phyloP scores from a whole-genome alignment of 37 sponge, comb jelly and placozoan genomes.

The Amphimedon queenslandica region DNA sequence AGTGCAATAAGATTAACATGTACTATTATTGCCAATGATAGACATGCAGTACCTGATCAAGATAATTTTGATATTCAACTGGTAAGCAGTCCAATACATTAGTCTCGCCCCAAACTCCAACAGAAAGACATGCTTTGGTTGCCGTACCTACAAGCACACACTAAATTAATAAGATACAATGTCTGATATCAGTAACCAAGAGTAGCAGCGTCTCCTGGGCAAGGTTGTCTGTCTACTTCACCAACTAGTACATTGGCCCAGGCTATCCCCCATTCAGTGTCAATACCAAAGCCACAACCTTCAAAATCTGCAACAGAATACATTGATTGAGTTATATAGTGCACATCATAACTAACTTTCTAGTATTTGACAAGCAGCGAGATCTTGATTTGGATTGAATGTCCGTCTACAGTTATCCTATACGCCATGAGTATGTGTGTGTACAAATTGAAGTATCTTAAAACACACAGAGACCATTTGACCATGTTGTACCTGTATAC shows the following conservation, averaged over 20 bases:
- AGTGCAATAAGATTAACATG: neutral
- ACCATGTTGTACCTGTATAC: constrained; percentile 37
- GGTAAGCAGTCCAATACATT: neutral
- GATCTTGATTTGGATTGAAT: neutral
- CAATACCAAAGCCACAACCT: constrained; percentile 35
- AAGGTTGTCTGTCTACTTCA: constrained; percentile 22
- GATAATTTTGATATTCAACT: neutral
- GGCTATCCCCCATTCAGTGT: constrained; percentile 11
- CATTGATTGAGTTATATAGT: too few species aligned
- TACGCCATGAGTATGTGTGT: too few species aligned
- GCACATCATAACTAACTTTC: neutral
- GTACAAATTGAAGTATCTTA: too few species aligned
- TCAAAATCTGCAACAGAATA: constrained; percentile 11
- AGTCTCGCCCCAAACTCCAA: neutral
- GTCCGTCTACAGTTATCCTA: neutral
- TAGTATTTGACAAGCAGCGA: neutral
- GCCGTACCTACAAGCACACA: neutral
- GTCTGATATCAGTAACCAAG: neutral
- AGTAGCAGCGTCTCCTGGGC: constrained; percentile 24
- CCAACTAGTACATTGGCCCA: constrained; percentile 45
- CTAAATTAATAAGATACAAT: neutral
- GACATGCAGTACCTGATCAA: neutral
- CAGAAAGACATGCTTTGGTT: neutral
- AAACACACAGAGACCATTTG: too few species aligned
- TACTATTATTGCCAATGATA: neutral